phyloP scores from a whole-genome alignment of 2,797 vertebrate species.

The Scarus forsteni region DNA sequence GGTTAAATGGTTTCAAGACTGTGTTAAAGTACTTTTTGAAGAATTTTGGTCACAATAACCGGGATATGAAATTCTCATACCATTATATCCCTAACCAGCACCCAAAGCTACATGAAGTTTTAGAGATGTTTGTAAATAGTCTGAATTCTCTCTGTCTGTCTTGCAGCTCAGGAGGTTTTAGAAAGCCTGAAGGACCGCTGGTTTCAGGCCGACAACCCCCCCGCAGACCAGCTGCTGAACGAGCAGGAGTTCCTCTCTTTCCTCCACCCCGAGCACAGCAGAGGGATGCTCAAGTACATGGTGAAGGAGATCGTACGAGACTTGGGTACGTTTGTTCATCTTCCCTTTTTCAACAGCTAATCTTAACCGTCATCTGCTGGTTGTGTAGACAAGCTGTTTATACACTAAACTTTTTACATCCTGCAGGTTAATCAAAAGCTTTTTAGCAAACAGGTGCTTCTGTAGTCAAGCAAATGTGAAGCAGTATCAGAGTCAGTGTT shows the following conservation, averaged over 20 bases:
- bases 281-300: conserved; percentile 97
- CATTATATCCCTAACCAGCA: no score
- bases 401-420: neutral
- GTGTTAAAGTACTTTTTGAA: no score
- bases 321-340: conserved; percentile 81
- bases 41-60: no score
- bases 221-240: conserved; percentile 90
- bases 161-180: conserved; percentile 94
- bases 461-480: neutral
- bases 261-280: conserved; percentile 96
- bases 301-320: conserved; percentile 96
- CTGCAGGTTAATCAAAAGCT: neutral
- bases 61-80: no score
- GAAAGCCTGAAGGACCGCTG: conserved; percentile 97
- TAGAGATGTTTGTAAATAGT: no score
- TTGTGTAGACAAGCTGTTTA: neutral
- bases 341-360: neutral
- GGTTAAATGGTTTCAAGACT: no score
- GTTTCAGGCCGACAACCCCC: conserved; percentile 96
- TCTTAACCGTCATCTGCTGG: neutral
- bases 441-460: neutral
- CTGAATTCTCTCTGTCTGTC: neutral
- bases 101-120: no score
- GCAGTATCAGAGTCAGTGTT: neutral
- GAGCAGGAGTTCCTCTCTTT: conserved; percentile 96